Conservation (phyloP, 2,113 vertebrate species). For the Cygnus buccinator region DNA sequence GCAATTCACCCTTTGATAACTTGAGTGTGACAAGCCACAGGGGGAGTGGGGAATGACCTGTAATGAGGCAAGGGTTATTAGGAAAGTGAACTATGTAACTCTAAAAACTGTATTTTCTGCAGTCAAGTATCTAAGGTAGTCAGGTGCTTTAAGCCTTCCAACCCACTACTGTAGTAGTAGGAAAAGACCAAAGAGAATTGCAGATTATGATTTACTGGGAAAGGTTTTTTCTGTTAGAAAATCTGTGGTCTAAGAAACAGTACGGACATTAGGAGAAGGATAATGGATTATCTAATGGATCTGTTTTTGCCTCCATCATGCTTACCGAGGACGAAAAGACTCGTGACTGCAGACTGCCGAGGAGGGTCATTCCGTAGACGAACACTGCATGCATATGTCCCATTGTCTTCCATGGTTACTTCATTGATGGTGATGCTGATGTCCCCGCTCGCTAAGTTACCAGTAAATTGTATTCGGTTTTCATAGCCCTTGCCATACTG, state of each 20-base stretch:
- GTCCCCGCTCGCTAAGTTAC: background rate
- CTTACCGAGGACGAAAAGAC: constrained; percentile 88
- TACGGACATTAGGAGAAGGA: background rate
- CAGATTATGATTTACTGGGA: background rate
- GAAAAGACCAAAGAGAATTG: background rate
- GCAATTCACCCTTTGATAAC: background rate
- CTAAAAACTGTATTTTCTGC: background rate
- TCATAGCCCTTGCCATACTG: constrained; percentile 65
- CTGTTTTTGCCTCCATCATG: background rate
- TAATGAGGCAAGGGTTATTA: background rate
- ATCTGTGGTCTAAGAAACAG: rapidly evolving
- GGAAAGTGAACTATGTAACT: background rate
- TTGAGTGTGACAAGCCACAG: background rate
- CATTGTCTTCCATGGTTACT: constrained; percentile 84
- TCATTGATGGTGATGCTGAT: constrained; percentile 73
- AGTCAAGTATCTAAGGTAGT: background rate
- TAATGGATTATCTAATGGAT: background rate
- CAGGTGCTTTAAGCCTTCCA: background rate
- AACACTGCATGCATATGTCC: constrained; percentile 79
- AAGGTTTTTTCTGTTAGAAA: background rate
- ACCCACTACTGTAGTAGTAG: background rate
- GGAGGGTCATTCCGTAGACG: constrained; percentile 66
- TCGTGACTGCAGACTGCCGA: background rate
- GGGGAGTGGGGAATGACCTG: background rate
- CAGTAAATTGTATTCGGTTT: constrained; percentile 53